Evolutionary conservation across 2,113 vertebrate species (phyloP), one percentile per base, ranked within the genome.

Genomic region (Cryptomyrus ogoouensis): DNA sequence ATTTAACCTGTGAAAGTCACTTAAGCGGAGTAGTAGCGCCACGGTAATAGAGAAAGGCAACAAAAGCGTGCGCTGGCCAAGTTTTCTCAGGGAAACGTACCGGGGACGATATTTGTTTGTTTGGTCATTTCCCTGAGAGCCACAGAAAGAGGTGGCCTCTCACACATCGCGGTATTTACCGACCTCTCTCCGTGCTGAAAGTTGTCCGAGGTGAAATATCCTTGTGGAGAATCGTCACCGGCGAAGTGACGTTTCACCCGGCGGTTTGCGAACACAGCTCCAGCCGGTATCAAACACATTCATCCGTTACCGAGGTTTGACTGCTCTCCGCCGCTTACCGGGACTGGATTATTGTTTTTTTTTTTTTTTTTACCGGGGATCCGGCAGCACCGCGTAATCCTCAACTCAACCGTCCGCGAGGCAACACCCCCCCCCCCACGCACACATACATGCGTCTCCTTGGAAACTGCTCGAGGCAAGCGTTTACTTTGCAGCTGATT

Each of bases 381-480:
- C n/a, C 80, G 8, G 52, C 66, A 84, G 44, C 80, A 77, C 27
- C 19, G 89, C 12, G 77, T 53, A 52, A 84, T 46, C 42, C 50
- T 31, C 52, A 84, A 46, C 50, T 31, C 52, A 84, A 46, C 89
- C 83, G 80, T 85, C 80, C 80, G 77, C 89, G 56, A 83, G 89
- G 89, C 80, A 58, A 49, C 35, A 62, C 46, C 62, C 88, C 35
- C 35, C 21, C 56, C 50, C 35, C 24, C 87, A 19, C 1, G 31
- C 46, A 31, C n/a, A 70, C 62, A 47, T 13, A n/a, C 83, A 13
- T 42, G 13, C 52, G 50, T 89, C 89, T 89, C 89, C 89, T 58
- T 89, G 77, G 89, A 89, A 89, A 89, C 89, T 56, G 80, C 77
- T 47, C 39, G 35, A 52, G 89, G 27, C 27, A 47, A 87, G 50